Percentiles rank a stretch among this genome's conserved stretches.
These are phyloP conservation scores for Musca vetustissima DNA, from an alignment of 1,140 invertebrate genomes.

Conservation along the genomic window DNA sequence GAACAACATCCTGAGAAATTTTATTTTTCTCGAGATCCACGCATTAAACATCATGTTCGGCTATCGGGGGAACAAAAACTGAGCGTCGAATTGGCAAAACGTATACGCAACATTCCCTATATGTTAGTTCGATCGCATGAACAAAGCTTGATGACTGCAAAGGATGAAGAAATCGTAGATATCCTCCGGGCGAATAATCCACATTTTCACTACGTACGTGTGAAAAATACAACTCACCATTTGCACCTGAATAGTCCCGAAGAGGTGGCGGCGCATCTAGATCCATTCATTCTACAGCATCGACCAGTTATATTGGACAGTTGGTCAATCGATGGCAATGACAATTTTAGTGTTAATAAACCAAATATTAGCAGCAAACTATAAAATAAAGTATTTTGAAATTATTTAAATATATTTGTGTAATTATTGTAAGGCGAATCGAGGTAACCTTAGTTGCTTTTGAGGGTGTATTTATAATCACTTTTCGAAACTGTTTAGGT, in stretches of 20 bases:
- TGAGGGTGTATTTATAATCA: too few species aligned
- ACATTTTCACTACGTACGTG: conserved; percentile 60
- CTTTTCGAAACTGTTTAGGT: too few species aligned
- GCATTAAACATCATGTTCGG: conserved; percentile 49
- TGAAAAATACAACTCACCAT: conserved; percentile 62
- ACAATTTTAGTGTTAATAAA: conserved; percentile 17
- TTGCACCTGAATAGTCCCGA: conserved; percentile 69
- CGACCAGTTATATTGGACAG: not conserved
- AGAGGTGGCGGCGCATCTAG: conserved; percentile 26
- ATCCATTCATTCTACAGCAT: conserved; percentile 1
- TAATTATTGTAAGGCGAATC: too few species aligned
- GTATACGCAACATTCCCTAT: conserved; percentile 11
- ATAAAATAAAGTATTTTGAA: not conserved
- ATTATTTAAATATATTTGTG: too few species aligned
- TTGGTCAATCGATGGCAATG: not conserved
- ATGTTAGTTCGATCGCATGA: not conserved
- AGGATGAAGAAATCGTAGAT: conserved; percentile 55
- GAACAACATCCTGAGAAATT: conserved; percentile 58
- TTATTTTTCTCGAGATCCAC: conserved; percentile 60
- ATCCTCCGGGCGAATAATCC: conserved; percentile 56
- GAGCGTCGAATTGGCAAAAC: conserved; percentile 2
- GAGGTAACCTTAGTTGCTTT: too few species aligned
- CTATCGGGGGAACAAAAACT: not conserved
- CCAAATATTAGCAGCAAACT: not conserved
- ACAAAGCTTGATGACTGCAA: conserved; percentile 6